Base-by-base conservation (phyloP, 2,113 vertebrate genomes). In the Pelodiscus sinensis region DNA sequence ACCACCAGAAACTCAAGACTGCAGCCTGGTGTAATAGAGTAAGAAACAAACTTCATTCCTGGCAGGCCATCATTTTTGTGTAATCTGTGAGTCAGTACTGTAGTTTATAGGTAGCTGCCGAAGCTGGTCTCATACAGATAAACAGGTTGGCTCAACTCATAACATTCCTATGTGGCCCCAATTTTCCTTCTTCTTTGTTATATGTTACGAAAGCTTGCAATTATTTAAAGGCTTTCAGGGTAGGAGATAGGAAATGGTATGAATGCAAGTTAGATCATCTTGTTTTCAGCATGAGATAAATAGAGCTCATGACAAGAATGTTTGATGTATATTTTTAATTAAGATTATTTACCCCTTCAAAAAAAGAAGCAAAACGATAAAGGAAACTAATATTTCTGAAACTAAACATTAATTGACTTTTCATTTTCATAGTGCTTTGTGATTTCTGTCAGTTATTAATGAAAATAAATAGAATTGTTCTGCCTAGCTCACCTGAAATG, bases 401-500 rank as follows among this genome's bases (percentile, higher is more conserved):
- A 18, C 1, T 38, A 91, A 52, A 56, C 24, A 78, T 14, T 1
- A 77, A 90, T 14, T 1, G 19, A 87, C 16, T 11, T 78, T 91
- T 86, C 4, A 55, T 86, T 93, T 87, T 90, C 1, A 31, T 85
- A 92, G 87, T 84, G 88, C 92, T 68, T 85, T 92, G 54, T 93
- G 84, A 91, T 81, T 68, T 90, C 78, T 90, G 29, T 90, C 90
- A 91, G 50, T 14, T 22, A 73, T 54, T 79, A 81, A 81, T 88
- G 8, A 4, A 51, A 91, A 75, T 81, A 91, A 84, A 95, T 94
- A 71, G 89, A 95, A 89, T 11, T 89, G 31, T 82, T 86, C 81
- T 93, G 60, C 29, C 21, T 86, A 68, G 25, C 2, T 83, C 90
- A 75, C 81, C 38, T 25, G 3, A 6, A 52, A 82, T 90, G 29